Base-by-base conservation (phyloP, 2,797 vertebrate genomes). In the Poeciliopsis infans region DNA sequence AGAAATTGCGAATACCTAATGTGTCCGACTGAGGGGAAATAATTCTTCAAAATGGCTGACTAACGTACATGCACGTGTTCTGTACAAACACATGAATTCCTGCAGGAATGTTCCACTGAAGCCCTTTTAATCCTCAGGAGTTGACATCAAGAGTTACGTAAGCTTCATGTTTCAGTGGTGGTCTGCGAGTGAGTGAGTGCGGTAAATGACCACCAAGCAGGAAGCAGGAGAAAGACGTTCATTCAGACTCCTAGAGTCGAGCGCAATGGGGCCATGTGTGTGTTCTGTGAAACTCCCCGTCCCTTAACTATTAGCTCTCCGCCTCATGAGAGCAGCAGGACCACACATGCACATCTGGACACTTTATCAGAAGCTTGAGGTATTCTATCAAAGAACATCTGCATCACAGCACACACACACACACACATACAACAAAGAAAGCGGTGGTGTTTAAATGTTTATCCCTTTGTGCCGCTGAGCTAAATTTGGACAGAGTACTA, bases 201-300 rank as follows among this genome's bases (percentile, higher is more conserved):
- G 79, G 82, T 68, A 46, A 82, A 55, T 85, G 82, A 85, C 92
- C 90, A 89, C 90, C 84, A 33, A 86, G 81, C 74, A 83, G 75
- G 77, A 84, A 74, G 64, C 77, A 86, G 88, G 81, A 93, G 83
- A 93, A 89, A 92, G 87, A 84, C 69, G 10, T 71, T 69, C 85
- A 84, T 91, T 92, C 88, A 93, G 64, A 76, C 82, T 55, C 23
- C 57, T 74, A 55, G 61, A 74, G 61, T 20, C 49, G 74, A 76
- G 64, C 70, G 57, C 41, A 61, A 74, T 77, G 85, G 79, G 80
- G 74, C 76, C 20, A 23, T 68, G 78, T 83, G 81, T 83, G 84
- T 85, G 69, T 83, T 72, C 80, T 77, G 57, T 57, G 31, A n/a
- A 46, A 53, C 70, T 46, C 68, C 74, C 41, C 51, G 71, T 61